A percentile compares a stretch with the other conserved stretches of the same genome.
These are phyloP conservation scores for Scartelaos histophorus DNA, from an alignment of 2,113 vertebrate species.

Conservation along the genomic window DNA sequence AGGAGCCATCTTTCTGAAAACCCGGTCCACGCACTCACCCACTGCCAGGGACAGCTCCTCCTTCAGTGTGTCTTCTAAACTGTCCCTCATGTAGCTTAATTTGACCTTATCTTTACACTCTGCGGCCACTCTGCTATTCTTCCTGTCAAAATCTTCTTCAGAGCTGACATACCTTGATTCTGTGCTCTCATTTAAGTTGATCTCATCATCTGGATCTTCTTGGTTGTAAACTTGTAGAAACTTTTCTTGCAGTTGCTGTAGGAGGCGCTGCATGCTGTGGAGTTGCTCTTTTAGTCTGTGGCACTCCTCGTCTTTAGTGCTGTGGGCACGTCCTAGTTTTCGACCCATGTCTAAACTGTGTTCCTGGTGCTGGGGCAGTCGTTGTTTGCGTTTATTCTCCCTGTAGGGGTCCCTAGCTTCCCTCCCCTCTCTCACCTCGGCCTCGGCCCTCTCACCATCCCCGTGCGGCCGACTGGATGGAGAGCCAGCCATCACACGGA, in stretches of 20 bases:
- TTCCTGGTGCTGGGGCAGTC: slow-evolving; percentile 80
- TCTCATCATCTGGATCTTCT: slow-evolving; percentile 49
- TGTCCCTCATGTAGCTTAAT: slow-evolving; percentile 48
- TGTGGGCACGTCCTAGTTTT: slow-evolving; percentile 26
- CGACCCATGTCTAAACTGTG: slow-evolving; percentile 36
- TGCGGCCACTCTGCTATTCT: slow-evolving; percentile 24
- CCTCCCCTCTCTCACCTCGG: slow-evolving; percentile 53
- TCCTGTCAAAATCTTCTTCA: slow-evolving; percentile 55
- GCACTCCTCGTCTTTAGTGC: slow-evolving; percentile 75
- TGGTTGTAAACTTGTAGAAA: slow-evolving; percentile 80
- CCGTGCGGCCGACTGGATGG: slow-evolving; percentile 56
- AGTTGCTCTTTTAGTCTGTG: slow-evolving; percentile 87
- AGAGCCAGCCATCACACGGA: slow-evolving; percentile 84
- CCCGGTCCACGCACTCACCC: slow-evolving; percentile 84
- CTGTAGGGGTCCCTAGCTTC: slow-evolving; percentile 60
- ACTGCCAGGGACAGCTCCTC: slow-evolving; percentile 82
- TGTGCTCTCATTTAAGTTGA: slow-evolving; percentile 21
- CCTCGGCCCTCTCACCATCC: slow-evolving; percentile 55
- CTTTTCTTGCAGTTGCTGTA: slow-evolving; percentile 85
- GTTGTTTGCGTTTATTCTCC: slow-evolving; percentile 86
- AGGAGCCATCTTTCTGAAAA: slow-evolving; percentile 77
- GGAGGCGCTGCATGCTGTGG: slow-evolving; percentile 83
- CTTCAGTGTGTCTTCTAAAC: slow-evolving; percentile 82
- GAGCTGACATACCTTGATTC: slow-evolving; percentile 25
- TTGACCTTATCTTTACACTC: slow-evolving; percentile 51